Evolutionary conservation across 37 sponge, comb jelly and placozoan genomes (phyloP).

Genomic region (Chondrosia reniformis): DNA sequence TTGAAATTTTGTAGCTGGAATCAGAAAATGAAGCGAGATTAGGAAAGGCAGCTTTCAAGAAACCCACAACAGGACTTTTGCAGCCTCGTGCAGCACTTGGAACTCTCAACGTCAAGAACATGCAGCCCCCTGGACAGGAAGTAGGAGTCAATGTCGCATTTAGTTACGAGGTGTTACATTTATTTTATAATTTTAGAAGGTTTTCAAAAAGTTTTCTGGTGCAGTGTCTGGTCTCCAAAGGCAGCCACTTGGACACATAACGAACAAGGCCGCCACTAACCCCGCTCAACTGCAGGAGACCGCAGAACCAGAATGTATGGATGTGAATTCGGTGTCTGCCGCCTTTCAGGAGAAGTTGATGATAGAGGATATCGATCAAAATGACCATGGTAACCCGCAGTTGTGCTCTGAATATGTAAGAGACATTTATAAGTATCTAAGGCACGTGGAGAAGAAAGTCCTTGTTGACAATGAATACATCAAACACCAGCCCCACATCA

Average conservation of each 20-base stretch:
- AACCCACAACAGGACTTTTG: not conserved
- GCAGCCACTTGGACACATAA: not conserved
- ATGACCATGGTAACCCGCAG: slow-evolving; percentile 89
- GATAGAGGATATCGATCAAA: slow-evolving; percentile 80
- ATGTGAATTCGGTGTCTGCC: slow-evolving; percentile 4
- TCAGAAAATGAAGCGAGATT: slow-evolving; percentile 5
- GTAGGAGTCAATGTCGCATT: no score
- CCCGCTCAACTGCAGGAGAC: not conserved
- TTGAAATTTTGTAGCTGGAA: not conserved
- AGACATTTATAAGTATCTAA: slow-evolving; percentile 91
- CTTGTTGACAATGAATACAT: slow-evolving; percentile 72
- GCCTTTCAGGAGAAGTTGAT: slow-evolving; percentile 28
- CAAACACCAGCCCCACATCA: slow-evolving; percentile 69
- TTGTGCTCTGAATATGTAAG: slow-evolving; percentile 94
- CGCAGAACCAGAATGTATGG: slow-evolving; percentile 2
- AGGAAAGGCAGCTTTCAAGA: not conserved
- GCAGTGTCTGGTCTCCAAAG: not conserved
- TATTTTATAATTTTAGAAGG: not conserved
- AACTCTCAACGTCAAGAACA: slow-evolving; percentile 6
- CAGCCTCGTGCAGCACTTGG: not conserved
- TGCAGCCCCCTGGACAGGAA: not conserved
- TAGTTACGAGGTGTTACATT: not conserved
- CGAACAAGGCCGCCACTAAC: no score
- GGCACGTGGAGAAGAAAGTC: slow-evolving; percentile 68
- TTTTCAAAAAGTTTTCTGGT: slow-evolving; percentile 1